A percentile compares a stretch with the other conserved stretches of the same genome.
phyloP scores from a whole-genome alignment of 2,797 vertebrate species.

The Mormyrops attenuatus region DNA sequence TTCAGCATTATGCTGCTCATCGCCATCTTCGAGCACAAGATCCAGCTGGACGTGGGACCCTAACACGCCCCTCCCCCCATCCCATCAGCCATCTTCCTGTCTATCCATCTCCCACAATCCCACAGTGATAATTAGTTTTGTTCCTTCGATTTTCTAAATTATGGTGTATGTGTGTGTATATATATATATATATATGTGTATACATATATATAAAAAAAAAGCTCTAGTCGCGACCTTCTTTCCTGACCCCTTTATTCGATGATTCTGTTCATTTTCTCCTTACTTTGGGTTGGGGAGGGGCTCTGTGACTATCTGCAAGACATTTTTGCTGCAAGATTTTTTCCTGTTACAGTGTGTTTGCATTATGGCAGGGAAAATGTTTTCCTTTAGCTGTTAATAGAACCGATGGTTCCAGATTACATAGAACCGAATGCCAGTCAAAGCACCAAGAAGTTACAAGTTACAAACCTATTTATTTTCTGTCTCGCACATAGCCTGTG shows the following conservation, averaged over 20 bases:
- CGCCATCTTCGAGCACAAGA: constrained; percentile 88
- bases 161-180: too few species aligned
- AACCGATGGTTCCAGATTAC: not conserved
- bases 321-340: constrained; percentile 1
- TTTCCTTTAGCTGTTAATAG: not conserved
- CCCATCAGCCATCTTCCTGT: not conserved
- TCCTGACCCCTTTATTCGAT: not conserved
- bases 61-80: constrained; percentile 38
- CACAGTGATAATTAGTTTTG: not conserved
- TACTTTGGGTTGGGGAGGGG: not conserved
- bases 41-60: constrained; percentile 82
- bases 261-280: not conserved
- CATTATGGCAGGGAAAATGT: not conserved
- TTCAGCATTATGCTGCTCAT: constrained; percentile 94
- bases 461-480: constrained; percentile 3
- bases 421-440: not conserved
- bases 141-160: not conserved
- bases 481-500: too few species aligned
- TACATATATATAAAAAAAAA: too few species aligned
- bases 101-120: not conserved
- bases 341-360: constrained; percentile 9
- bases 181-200: too few species aligned
- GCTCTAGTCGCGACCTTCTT: not conserved
- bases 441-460: not conserved
- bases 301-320: not conserved